Conservation (phyloP, 2,888 invertebrate genomes). For the Cheilosia vernalis region DNA sequence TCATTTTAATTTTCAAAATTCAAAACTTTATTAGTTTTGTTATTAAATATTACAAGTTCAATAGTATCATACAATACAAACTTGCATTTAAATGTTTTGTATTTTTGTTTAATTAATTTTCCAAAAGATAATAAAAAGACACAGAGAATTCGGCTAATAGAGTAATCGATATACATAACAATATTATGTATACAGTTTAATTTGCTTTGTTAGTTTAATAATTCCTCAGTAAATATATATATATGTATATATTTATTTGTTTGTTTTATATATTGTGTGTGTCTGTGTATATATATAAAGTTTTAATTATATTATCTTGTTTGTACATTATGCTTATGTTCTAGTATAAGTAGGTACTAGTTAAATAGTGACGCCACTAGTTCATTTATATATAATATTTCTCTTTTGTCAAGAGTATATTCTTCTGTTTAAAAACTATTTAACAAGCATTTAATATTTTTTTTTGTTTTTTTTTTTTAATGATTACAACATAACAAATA, state of each 20-base stretch:
- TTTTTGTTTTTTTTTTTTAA: slow-evolving; percentile 38
- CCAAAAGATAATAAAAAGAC: slow-evolving; percentile 67
- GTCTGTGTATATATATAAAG: slow-evolving; percentile 51
- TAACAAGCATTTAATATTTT: slow-evolving; percentile 67
- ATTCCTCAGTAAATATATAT: slow-evolving; percentile 71
- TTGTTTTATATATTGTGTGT: slow-evolving; percentile 49
- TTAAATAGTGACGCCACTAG: slow-evolving; percentile 61
- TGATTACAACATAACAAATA: slow-evolving; percentile 57
- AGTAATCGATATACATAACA: slow-evolving; percentile 76
- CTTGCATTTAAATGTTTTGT: slow-evolving; percentile 56
- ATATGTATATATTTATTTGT: slow-evolving; percentile 52
- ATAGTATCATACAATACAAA: slow-evolving; percentile 70
- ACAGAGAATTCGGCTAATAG: slow-evolving; percentile 77
- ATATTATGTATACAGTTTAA: slow-evolving; percentile 51
- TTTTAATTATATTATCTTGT: slow-evolving; percentile 47
- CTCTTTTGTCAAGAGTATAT: slow-evolving; percentile 44
- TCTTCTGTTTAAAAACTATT: slow-evolving; percentile 71
- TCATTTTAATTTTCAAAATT: slow-evolving; percentile 45
- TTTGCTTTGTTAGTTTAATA: slow-evolving; percentile 60
- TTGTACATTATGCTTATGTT: slow-evolving; percentile 73
- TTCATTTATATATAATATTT: slow-evolving; percentile 39
- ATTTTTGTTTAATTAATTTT: slow-evolving; percentile 52
- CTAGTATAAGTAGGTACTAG: slow-evolving; percentile 69
- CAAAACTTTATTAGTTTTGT: slow-evolving; percentile 5
- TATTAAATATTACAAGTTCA: slow-evolving; percentile 43